These are phyloP conservation scores for Ips typographus DNA, from an alignment of 1,140 invertebrate species.

Conservation along the genomic window DNA sequence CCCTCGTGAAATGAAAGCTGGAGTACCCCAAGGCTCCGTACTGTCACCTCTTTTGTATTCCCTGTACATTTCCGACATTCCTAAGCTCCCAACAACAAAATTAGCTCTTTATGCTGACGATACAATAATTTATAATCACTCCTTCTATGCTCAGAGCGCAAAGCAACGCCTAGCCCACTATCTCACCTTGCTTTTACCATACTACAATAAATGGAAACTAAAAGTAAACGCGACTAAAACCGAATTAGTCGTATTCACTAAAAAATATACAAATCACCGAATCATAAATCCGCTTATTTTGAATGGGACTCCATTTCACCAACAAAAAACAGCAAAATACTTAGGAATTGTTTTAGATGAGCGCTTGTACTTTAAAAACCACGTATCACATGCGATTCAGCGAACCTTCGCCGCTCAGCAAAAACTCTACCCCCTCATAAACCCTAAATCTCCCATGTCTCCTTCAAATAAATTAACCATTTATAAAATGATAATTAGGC, in stretches of 20 bases:
- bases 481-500: background rate
- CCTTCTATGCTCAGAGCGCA: slow-evolving; percentile 23
- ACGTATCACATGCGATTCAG: background rate
- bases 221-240: slow-evolving; percentile 27
- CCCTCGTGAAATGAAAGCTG: slow-evolving; percentile 33
- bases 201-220: slow-evolving; percentile 23
- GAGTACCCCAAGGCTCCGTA: slow-evolving; percentile 42
- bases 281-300: background rate
- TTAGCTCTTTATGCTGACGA: slow-evolving; percentile 47
- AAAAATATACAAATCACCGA: slow-evolving; percentile 4
- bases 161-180: slow-evolving; percentile 3
- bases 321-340: no score
- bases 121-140: slow-evolving; percentile 40
- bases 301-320: no score
- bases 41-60: slow-evolving; percentile 39
- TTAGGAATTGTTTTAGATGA: no score
- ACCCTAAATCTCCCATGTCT: background rate
- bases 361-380: background rate
- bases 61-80: slow-evolving; percentile 40
- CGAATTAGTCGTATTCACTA: background rate
- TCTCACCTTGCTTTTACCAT: slow-evolving; percentile 6
- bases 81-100: slow-evolving; percentile 27
- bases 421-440: slow-evolving; percentile 3
- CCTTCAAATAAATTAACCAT: slow-evolving; percentile 5
- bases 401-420: background rate